Evolutionary conservation across 2,797 vertebrate species (phyloP).

Genomic region (Enteromius thamalakanensis): DNA sequence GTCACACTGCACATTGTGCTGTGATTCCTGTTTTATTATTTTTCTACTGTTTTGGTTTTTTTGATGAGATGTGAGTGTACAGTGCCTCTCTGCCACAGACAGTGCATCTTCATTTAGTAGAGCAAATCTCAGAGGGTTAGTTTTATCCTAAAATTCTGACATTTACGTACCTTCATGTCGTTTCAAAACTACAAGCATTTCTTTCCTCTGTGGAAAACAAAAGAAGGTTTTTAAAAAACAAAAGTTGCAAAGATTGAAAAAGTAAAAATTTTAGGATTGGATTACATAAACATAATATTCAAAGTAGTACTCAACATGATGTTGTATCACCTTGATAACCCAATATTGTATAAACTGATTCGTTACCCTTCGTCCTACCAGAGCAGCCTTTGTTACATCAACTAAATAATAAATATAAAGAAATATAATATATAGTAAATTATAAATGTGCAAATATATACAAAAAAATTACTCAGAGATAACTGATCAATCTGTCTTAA

Average conservation of each 20-base stretch:
- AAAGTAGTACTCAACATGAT: not conserved
- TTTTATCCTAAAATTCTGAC: not conserved
- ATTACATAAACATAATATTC: not conserved
- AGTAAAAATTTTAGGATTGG: too few species aligned
- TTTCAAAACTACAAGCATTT: not conserved
- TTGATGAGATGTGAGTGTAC: slow-evolving; percentile 44
- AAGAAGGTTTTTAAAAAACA: not conserved
- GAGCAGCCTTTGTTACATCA: not conserved
- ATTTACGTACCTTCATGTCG: not conserved
- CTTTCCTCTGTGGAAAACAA: not conserved
- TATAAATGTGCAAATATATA: not conserved
- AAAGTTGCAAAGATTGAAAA: too few species aligned
- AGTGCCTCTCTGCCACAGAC: slow-evolving; percentile 24
- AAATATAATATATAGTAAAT: too few species aligned
- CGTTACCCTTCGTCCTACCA: not conserved
- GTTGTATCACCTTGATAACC: not conserved
- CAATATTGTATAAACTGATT: too few species aligned
- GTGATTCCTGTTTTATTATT: slow-evolving; percentile 29
- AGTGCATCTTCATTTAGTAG: slow-evolving; percentile 33
- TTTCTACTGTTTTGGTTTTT: slow-evolving; percentile 10
- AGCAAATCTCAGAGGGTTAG: not conserved
- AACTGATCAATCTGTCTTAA: slow-evolving; percentile 6
- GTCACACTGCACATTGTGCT: slow-evolving; percentile 2
- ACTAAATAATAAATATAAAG: not conserved
- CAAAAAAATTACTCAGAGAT: not conserved